Evolutionary conservation across 2,113 vertebrate species (phyloP).

Genomic region (Peromyscus polionotus): DNA sequence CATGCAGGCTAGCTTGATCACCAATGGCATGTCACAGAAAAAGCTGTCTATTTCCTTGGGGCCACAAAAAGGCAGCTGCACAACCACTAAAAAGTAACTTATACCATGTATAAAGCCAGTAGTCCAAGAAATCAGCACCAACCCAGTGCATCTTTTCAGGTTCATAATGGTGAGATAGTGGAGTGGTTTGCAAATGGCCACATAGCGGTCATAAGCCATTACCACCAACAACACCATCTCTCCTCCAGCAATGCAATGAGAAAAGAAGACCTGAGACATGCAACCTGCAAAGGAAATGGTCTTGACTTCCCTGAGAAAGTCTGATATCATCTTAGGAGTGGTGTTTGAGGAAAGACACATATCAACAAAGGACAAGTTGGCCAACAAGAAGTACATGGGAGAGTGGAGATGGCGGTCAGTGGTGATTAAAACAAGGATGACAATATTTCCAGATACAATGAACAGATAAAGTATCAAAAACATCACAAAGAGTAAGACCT

Average conservation of each 20-base stretch:
- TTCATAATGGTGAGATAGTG: slow-evolving; percentile 76
- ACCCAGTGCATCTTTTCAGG: slow-evolving; percentile 12
- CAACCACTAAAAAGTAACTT: slow-evolving; percentile 55
- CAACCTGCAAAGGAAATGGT: slow-evolving; percentile 71
- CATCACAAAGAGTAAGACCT: slow-evolving; percentile 58
- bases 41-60: slow-evolving; percentile 42
- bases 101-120: slow-evolving; percentile 57
- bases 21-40: slow-evolving; percentile 71
- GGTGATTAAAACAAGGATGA: slow-evolving; percentile 59
- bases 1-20: slow-evolving; percentile 71
- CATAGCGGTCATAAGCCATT: slow-evolving; percentile 83
- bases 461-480: slow-evolving; percentile 69
- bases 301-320: slow-evolving; percentile 51
- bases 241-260: slow-evolving; percentile 56
- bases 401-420: slow-evolving; percentile 46
- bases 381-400: slow-evolving; percentile 75
- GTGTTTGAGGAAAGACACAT: slow-evolving; percentile 66
- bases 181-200: slow-evolving; percentile 82
- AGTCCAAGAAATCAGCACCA: slow-evolving; percentile 48
- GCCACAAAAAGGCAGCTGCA: slow-evolving; percentile 49
- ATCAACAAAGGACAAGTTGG: slow-evolving; percentile 72
- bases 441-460: slow-evolving; percentile 73
- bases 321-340: slow-evolving; percentile 64
- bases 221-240: slow-evolving; percentile 72
- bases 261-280: slow-evolving; percentile 70